Base-by-base conservation (phyloP, 2,888 invertebrate genomes). In the Callyntrura guangdongensis region DNA sequence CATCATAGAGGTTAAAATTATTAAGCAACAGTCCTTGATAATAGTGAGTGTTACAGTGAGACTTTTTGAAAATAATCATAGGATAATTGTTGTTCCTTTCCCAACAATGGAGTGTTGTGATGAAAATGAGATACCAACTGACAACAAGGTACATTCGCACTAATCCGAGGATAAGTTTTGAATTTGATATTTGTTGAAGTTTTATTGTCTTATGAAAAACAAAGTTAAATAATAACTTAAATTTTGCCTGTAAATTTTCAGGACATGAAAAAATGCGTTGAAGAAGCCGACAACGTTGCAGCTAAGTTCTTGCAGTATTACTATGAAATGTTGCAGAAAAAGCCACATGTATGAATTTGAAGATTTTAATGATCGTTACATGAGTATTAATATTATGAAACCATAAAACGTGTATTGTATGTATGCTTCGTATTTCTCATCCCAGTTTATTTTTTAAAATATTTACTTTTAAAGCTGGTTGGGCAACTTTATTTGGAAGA, bases 401-500 rank as follows among this genome's bases (percentile, higher is more conserved):
- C 17, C 4, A 72, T 72, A 36, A 36, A 36, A 72, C 14, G 4
- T 11, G n/a, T n/a, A n/a, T n/a, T n/a, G 22, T 25, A 67, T 20
- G 27, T 25, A 20, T 25, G n/a, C 5, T 22, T n/a, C n/a, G n/a
- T n/a, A n/a, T 8, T 25, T 20, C 20, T 25, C 25, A 67, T 20
- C 9, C 11, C 22, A 22, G n/a, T 59, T 12, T n/a, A 59, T 81
- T 59, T n/a, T 69, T 20, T 77, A 49, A 17, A 49, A 20, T 25
- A 36, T 3, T 11, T 79, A 1, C 27, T 49, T 61, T 47, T 79
- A 14, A 14, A 87, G 87, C 56, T 87, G 5, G 47, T 82, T 27
- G 87, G 87, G 0, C 87, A 87, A 20, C 22, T 87, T 6, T 87
- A 87, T 53, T 45, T 87, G 45, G 87, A 87, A 20, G 79, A 81